A percentile compares a stretch with the other conserved stretches of the same genome.
These are phyloP conservation scores for Darevskia nairensis DNA, from an alignment of 2,797 vertebrate genomes.

Conservation along the genomic window DNA sequence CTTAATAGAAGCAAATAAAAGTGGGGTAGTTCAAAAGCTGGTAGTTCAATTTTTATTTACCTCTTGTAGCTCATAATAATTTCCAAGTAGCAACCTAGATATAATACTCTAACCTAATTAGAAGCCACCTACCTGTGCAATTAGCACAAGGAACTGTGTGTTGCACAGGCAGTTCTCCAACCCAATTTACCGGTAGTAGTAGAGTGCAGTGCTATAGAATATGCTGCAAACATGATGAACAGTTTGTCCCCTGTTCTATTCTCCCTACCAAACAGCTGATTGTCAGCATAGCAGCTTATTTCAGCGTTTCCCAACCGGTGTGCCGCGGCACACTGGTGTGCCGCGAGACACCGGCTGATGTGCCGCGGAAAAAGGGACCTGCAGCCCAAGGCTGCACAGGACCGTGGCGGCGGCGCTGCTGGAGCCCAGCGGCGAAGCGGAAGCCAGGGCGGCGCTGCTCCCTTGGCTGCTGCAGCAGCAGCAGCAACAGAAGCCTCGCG, in stretches of 20 bases:
- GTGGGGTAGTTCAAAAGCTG: not conserved
- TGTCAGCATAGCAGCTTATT: not conserved
- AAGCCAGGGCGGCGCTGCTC: too few species aligned
- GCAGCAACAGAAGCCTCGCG: too few species aligned
- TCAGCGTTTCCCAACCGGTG: too few species aligned
- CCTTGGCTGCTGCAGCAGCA: too few species aligned
- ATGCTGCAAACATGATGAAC: not conserved
- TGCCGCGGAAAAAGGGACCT: too few species aligned
- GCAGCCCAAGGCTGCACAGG: too few species aligned
- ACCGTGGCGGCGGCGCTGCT: too few species aligned
- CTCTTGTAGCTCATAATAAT: not conserved
- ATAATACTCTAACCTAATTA: not conserved
- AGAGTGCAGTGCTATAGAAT: not conserved
- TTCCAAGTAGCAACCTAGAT: not conserved
- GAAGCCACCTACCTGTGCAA: not conserved
- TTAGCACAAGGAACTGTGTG: not conserved
- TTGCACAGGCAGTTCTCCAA: not conserved
- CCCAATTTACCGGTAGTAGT: not conserved
- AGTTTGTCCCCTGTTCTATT: not conserved
- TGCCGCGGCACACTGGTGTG: too few species aligned
- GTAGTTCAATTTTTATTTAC: not conserved
- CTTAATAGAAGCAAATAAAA: not conserved
- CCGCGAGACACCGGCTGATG: too few species aligned
- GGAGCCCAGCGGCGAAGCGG: too few species aligned
- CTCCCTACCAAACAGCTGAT: not conserved